Evolutionary conservation across 2,797 vertebrate species (phyloP), one percentile per base, ranked within the genome.

Genomic region (Trachurus trachurus): DNA sequence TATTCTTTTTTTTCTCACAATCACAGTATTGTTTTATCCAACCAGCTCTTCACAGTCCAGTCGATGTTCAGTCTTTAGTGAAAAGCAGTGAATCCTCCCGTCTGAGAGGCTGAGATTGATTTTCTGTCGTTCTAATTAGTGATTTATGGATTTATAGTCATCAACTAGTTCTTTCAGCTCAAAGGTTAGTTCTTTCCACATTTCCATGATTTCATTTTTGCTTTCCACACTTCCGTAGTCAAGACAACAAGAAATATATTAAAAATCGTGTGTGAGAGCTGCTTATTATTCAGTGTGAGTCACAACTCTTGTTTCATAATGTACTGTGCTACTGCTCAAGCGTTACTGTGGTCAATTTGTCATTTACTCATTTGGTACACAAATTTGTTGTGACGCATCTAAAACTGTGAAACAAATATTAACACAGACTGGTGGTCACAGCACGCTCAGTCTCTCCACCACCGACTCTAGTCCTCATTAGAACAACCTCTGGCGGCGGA

Each of bases 401-500:
- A 61, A 75, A 80, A 83, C 78, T 64, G 61, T 68, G 61, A 80
- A 81, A 54, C 71, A 71, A 72, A 91, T 69, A 70, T 75, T 71
- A 74, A 64, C 59, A 52, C 82, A 76, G 69, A 45, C 61, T 71
- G 72, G 73, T 88, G 80, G 63, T 81, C 83, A 56, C 89, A 84
- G 77, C 80, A 42, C 31, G 80, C 57, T 74, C 83, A 31, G 70
- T 73, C 65, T 81, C 52, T 74, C 66, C 84, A 74, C 74, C 78
- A 74, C 49, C 74, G 44, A 79, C 68, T 61, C 57, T n/a, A 84
- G 80, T 54, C 76, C 83, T 92, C 90, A 85, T 92, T 89, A 91
- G 83, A 81, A 63, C 81, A 83, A 69, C 79, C 82, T 88, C 89
- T 84, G 68, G 80, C 83, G 81, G 73, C 72, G 75, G 40, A 87